Conservation (phyloP, 1,140 invertebrate genomes). For the Hylaeus volcanicus region DNA sequence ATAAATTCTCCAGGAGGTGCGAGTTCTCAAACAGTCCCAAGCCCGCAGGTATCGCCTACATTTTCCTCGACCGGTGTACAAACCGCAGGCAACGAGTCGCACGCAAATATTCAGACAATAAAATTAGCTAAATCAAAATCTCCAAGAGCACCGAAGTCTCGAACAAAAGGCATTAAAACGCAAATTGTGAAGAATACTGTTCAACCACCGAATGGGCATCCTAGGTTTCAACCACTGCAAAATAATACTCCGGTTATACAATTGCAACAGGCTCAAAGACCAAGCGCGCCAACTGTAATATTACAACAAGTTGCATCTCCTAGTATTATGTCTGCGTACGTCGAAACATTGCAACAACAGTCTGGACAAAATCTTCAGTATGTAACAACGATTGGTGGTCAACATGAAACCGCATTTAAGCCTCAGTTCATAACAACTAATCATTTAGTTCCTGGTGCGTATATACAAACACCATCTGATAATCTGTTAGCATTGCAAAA, state of each 20-base stretch:
- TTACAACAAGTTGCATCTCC: conserved; percentile 85
- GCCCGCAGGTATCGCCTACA: conserved; percentile 62
- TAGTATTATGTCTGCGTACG: conserved; percentile 85
- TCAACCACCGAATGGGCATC: conserved; percentile 54
- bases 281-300: conserved; percentile 82
- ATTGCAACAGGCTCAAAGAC: conserved; percentile 68
- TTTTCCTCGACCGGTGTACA: conserved; percentile 58
- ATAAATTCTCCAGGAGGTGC: conserved; percentile 62
- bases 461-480: conserved; percentile 84
- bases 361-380: conserved; percentile 86
- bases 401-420: conserved; percentile 81
- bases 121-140: conserved; percentile 70
- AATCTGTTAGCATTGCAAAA: conserved; percentile 83
- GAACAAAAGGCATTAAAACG: conserved; percentile 69
- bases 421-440: conserved; percentile 83
- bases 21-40: conserved; percentile 65
- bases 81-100: conserved; percentile 50
- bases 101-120: conserved; percentile 60
- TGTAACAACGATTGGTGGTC: conserved; percentile 83
- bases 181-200: conserved; percentile 67
- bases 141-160: conserved; percentile 66
- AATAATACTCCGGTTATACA: conserved; percentile 73
- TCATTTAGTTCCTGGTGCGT: conserved; percentile 83
- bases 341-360: conserved; percentile 85
- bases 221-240: conserved; percentile 71